Percentiles rank a stretch among this genome's conserved stretches.
Conservation (phyloP, 1,140 invertebrate genomes). For the Wasmannia auropunctata region DNA sequence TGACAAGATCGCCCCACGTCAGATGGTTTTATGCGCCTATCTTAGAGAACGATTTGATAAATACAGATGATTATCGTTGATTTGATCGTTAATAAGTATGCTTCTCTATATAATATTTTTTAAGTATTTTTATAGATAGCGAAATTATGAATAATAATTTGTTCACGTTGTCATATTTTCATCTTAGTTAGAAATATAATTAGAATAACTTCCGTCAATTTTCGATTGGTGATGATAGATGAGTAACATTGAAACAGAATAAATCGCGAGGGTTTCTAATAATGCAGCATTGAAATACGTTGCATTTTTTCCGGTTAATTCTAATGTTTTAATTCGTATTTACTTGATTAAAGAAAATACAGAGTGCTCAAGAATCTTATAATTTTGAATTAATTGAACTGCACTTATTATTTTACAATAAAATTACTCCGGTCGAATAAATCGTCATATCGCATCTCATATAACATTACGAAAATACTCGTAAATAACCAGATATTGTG, state of each 20-base stretch:
- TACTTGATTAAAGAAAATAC: not conserved
- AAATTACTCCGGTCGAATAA: not conserved
- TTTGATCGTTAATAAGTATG: not conserved
- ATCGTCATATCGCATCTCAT: not conserved
- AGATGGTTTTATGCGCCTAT: not conserved
- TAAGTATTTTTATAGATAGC: not conserved
- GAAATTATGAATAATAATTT: not conserved
- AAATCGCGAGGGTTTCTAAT: not conserved
- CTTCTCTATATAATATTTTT: not conserved
- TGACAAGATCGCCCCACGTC: not conserved
- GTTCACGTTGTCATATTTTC: not conserved
- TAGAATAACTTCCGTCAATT: not conserved
- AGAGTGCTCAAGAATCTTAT: not conserved
- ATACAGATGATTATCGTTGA: not conserved
- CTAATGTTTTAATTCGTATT: not conserved
- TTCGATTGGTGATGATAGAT: not conserved
- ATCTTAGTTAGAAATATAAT: not conserved
- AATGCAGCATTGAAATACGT: not conserved
- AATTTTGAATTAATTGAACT: not conserved
- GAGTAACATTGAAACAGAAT: not conserved
- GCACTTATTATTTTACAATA: not conserved
- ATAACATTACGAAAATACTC: not conserved
- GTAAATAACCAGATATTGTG: conserved; percentile 4
- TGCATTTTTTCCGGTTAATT: not conserved
- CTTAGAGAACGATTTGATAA: not conserved